Percentiles rank a stretch among this genome's conserved stretches.
These are phyloP conservation scores for Anthoptus insignis DNA, from an alignment of 2,888 invertebrate species.

Conservation along the genomic window DNA sequence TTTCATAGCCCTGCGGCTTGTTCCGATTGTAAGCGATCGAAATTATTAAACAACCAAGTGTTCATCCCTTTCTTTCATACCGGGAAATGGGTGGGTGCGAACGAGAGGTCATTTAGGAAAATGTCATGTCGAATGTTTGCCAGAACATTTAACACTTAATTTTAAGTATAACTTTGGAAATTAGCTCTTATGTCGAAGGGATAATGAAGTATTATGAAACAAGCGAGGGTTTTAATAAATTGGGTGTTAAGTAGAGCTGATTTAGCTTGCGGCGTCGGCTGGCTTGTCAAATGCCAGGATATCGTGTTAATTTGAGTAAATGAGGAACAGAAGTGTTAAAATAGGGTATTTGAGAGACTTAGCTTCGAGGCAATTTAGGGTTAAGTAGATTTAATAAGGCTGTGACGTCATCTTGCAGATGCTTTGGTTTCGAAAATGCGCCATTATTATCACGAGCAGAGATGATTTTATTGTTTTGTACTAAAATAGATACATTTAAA, in stretches of 20 bases:
- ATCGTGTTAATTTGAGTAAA: slow-evolving; percentile 54
- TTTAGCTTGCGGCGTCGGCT: slow-evolving; percentile 41
- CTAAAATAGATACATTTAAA: no score
- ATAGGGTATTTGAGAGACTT: slow-evolving; percentile 47
- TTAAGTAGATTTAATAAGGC: slow-evolving; percentile 23
- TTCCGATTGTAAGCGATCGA: no score
- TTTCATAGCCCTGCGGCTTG: no score
- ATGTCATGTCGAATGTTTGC: slow-evolving; percentile 42
- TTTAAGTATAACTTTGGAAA: slow-evolving; percentile 12
- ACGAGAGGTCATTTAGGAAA: slow-evolving; percentile 41
- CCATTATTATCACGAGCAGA: slow-evolving; percentile 20
- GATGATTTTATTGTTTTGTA: no score
- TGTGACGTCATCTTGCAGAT: slow-evolving; percentile 23
- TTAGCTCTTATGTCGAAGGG: slow-evolving; percentile 23
- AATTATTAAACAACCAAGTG: no score
- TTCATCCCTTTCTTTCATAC: slow-evolving; percentile 43
- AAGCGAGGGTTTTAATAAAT: slow-evolving; percentile 16
- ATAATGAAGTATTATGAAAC: slow-evolving; percentile 8
- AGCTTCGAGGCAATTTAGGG: slow-evolving; percentile 23
- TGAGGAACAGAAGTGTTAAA: slow-evolving; percentile 54
- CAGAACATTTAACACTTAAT: slow-evolving; percentile 15
- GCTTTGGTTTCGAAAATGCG: slow-evolving; percentile 22
- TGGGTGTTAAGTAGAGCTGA: slow-evolving; percentile 27
- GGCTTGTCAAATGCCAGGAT: slow-evolving; percentile 50
- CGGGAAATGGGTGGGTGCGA: slow-evolving; percentile 37